Percentiles rank a stretch among this genome's conserved stretches.
phyloP scores from a whole-genome alignment of 1,140 invertebrate genomes.

The Aradophagus sp. region DNA sequence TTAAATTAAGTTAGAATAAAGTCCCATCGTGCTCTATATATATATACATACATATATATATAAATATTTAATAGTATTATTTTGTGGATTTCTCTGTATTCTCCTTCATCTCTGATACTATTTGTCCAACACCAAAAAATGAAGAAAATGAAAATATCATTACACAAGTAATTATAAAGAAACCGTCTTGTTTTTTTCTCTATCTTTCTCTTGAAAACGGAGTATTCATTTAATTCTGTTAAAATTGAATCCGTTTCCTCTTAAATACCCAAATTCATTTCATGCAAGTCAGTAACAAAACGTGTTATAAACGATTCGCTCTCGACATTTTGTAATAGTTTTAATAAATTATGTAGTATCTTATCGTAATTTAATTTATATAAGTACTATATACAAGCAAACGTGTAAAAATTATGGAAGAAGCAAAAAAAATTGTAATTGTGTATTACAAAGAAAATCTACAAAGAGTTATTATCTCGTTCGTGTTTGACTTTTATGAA shows the following conservation, averaged over 20 bases:
- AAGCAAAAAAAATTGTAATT: constrained; percentile 60
- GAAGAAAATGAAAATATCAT: constrained; percentile 52
- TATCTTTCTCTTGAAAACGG: too few species aligned
- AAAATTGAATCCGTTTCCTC: constrained; percentile 38
- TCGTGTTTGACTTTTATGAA: constrained; percentile 57
- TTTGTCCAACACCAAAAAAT: constrained; percentile 54
- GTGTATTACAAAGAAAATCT: constrained; percentile 57
- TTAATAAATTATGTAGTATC: constrained; percentile 65
- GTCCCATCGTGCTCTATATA: constrained; percentile 60
- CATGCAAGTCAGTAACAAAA: constrained; percentile 49
- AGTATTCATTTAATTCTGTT: too few species aligned
- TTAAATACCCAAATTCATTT: constrained; percentile 29
- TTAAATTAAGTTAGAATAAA: constrained; percentile 67
- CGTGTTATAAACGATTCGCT: constrained; percentile 59
- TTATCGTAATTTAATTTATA: constrained; percentile 68
- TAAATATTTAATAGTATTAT: constrained; percentile 57
- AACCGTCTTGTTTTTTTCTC: constrained; percentile 53
- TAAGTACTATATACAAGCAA: constrained; percentile 63
- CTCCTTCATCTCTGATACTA: constrained; percentile 55
- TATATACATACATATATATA: constrained; percentile 46
- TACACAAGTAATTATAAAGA: constrained; percentile 35
- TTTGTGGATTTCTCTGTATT: constrained; percentile 59
- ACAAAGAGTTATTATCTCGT: constrained; percentile 58
- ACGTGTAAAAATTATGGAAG: constrained; percentile 61
- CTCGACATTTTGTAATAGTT: constrained; percentile 66